Evolutionary conservation across 2,888 invertebrate genomes (phyloP), one percentile per base, ranked within the genome.

Genomic region (Hanleya hanleyi): DNA sequence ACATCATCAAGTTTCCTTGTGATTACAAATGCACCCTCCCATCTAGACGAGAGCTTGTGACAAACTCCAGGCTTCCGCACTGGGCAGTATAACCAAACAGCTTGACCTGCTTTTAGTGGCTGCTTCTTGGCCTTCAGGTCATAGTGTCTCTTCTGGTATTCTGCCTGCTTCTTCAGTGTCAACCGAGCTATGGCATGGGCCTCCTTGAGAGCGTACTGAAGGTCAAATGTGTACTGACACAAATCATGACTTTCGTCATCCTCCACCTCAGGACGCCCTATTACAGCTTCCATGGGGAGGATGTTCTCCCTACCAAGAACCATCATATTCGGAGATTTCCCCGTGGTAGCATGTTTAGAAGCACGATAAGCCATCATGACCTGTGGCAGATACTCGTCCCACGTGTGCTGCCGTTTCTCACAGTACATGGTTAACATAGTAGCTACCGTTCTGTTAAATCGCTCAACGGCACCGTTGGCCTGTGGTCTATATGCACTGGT

Each of bases 321-420:
- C 71, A 79, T 70, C 64, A 68, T 77, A 22, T 79, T 79, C 41
- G 73, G 77, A n/a, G 64, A 69, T 29, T 69, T 51, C 32, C 71
- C 66, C 6, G 73, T 69, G 15, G 38, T 65, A 18, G 62, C 18
- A 41, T 79, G 75, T 9, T 47, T 36, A 0, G 71, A 70, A 4
- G 77, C 71, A 38, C 74, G 26, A 37, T 79, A 79, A 12, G 75
- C 77, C 74, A 77, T 76, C 69, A 74, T 66, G 1, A 77, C 61
- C 22, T 76, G 73, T 6, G 67, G 75, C 3, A 77, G 69, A 26
- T 73, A 69, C 6, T 22, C 33, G 37, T 79, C 77, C 79, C 71
- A 77, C 4, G 70, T 6, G 6, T 38, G 64, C 61, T 78, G 74
- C 0, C 73, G 29, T 37, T 51, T 26, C 37, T 72, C 12, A 36